These are phyloP conservation scores for Atta cephalotes DNA, from an alignment of 1,140 invertebrate species.

Conservation along the genomic window DNA sequence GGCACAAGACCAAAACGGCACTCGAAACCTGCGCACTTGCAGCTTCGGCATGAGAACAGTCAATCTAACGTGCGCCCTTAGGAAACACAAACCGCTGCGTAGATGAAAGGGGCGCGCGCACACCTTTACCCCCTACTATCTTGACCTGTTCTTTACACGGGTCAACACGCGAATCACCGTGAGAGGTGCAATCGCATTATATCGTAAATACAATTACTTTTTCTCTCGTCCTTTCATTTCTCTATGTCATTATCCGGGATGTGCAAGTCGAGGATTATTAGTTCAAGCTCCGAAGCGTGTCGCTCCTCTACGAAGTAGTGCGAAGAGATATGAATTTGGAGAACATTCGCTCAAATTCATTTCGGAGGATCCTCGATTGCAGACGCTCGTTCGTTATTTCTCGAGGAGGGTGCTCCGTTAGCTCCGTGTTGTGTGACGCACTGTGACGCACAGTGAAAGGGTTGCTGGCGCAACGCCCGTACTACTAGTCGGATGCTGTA, in stretches of 20 bases:
- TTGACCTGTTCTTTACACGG: slow-evolving; percentile 14
- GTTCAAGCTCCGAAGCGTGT: neutral
- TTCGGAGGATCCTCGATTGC: neutral
- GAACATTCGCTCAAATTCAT: neutral
- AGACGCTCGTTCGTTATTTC: neutral
- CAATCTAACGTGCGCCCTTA: slow-evolving; percentile 18
- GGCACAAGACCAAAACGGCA: slow-evolving; percentile 2
- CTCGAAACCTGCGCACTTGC: slow-evolving; percentile 51
- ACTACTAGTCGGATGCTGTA: slow-evolving; percentile 23
- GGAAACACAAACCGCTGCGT: slow-evolving; percentile 46
- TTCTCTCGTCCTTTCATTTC: neutral
- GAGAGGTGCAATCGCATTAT: neutral
- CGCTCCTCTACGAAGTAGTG: neutral
- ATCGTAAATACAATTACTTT: slow-evolving; percentile 1
- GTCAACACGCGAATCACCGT: slow-evolving; percentile 25
- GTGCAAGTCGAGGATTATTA: slow-evolving; percentile 8
- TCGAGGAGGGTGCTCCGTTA: neutral
- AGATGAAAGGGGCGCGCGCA: slow-evolving; percentile 40
- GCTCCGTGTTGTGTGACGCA: slow-evolving; percentile 10
- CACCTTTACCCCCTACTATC: slow-evolving; percentile 23
- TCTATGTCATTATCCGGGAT: neutral
- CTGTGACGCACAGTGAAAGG: slow-evolving; percentile 11
- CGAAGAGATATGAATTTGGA: neutral
- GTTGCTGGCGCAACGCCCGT: neutral
- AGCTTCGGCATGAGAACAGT: slow-evolving; percentile 10